Conservation (phyloP, 2,797 vertebrate species). For the Scolopax rusticola region DNA sequence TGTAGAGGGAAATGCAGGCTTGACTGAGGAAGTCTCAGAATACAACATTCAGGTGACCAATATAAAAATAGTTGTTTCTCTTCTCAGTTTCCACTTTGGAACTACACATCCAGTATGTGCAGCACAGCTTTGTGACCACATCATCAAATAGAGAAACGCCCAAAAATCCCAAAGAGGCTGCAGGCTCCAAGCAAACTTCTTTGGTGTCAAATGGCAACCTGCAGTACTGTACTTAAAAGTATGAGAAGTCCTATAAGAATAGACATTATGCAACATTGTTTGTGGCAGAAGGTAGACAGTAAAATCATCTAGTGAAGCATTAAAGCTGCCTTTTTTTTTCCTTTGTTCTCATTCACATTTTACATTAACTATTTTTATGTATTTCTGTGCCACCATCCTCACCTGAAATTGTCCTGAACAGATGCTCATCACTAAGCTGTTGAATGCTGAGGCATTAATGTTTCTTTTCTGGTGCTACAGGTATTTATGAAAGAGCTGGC, state of each 20-base stretch:
- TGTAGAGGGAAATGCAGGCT: background rate
- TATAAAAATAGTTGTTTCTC: background rate
- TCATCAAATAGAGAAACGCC: background rate
- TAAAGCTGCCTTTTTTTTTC: background rate
- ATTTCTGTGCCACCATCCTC: background rate
- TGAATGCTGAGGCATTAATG: background rate
- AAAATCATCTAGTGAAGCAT: background rate
- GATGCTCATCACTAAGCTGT: background rate
- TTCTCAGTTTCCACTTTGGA: background rate
- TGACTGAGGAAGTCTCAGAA: background rate
- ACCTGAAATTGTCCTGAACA: background rate
- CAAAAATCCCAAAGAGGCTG: background rate
- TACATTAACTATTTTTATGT: background rate
- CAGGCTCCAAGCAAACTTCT: background rate
- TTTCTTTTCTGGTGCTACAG: background rate
- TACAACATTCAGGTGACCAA: background rate
- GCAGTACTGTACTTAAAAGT: background rate
- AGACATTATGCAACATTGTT: background rate
- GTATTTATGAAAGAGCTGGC: background rate
- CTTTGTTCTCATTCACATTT: background rate
- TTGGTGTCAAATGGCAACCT: background rate
- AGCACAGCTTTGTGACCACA: background rate
- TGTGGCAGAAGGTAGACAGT: background rate
- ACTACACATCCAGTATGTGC: background rate
- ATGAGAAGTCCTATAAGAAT: background rate